Evolutionary conservation across 2,113 vertebrate genomes (phyloP), one percentile per base, ranked within the genome.

Genomic region (Hystrix cristata): DNA sequence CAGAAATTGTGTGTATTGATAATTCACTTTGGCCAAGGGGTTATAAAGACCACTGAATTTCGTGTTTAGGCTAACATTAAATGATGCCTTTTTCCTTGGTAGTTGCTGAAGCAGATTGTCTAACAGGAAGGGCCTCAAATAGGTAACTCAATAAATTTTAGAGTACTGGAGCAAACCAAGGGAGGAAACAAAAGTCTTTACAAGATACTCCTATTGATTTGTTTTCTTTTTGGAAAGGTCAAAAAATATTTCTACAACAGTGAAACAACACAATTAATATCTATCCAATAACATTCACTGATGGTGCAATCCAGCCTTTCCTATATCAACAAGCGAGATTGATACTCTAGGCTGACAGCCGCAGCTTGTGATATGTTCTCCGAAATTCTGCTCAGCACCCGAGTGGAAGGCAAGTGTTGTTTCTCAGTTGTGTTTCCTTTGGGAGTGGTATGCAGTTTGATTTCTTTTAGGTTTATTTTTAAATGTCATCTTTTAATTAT

Each of bases 401-500:
- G 85, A 60, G 90, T 46, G 67, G 65, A 92, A 93, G 93, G 95
- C 74, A 88, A 97, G 93, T 96, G 31, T 48, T 95, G 62, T 74
- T 83, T 94, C 60, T 94, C 82, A 74, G 12, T 95, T 84, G 85
- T 29, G 96, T 95, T 95, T 91, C 91, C 57, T 74, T 74, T 31
- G 46, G 60, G 94, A 21, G 27, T 71, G 46, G 79, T 67, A 62
- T 91, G 85, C 62, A 89, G 79, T 92, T 90, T 72, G 84, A 67
- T 86, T 95, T 59, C 79, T 89, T 91, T 84, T 57, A 78, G 59
- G 80, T 98, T 98, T 84, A 74, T 90, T 93, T 84, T 97, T 97
- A 57, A 96, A 96, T 97, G 84, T 95, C 65, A 78, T 98, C 86
- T 98, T 98, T 97, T 97, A 98, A 97, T 98, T 98, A 86, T 94